Evolutionary conservation across 2,797 vertebrate genomes (phyloP), one percentile per base, ranked within the genome.

Genomic region (Clarias pachynema): DNA sequence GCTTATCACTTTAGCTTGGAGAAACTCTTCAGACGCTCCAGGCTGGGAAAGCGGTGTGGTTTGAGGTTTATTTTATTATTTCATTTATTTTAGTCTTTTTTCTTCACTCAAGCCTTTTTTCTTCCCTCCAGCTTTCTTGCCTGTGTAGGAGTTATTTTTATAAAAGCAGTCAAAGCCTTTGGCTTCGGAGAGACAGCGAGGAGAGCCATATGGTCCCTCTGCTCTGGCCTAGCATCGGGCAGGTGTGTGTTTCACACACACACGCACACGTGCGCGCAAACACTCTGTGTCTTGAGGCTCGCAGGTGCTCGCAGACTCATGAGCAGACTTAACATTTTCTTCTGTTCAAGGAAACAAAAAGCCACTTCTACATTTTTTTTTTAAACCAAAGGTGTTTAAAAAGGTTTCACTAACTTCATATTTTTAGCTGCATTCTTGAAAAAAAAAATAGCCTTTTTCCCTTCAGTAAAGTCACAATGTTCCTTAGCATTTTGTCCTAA

Each of bases 151-250:
- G 87, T 86, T 89, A 89, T 89, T 90, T 91, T 91, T 91, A 81
- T 89, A 89, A 87, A 86, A 87, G 86, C 82, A 86, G 79, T 79
- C 87, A 84, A 89, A 91, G 88, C 87, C 65, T 90, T 89, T 89
- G 89, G 88, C 90, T 87, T 84, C 83, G 70, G 81, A 72, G 83
- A 90, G 81, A 84, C 80, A 87, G 86, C 73, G 82, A 78, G 72
- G 75, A 78, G 69, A 87, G 87, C 88, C 88, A 89, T 91, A 91
- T 88, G 89, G 87, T 85, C 82, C 85, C 79, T 81, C 75, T 88
- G 87, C 22, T 75, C 77, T 73, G 87, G 87, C 85, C 78, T 81
- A 68, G 82, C 89, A 89, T 85, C 69, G 70, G 87, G 84, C 89
- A 91, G 86, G 89, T 90, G 88, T 89, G 87, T 70, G 75, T 75